Percentiles rank a stretch among this genome's conserved stretches.
Evolutionary conservation across 2,113 vertebrate genomes (phyloP).

Genomic region (Phrynocephalus versicolor): DNA sequence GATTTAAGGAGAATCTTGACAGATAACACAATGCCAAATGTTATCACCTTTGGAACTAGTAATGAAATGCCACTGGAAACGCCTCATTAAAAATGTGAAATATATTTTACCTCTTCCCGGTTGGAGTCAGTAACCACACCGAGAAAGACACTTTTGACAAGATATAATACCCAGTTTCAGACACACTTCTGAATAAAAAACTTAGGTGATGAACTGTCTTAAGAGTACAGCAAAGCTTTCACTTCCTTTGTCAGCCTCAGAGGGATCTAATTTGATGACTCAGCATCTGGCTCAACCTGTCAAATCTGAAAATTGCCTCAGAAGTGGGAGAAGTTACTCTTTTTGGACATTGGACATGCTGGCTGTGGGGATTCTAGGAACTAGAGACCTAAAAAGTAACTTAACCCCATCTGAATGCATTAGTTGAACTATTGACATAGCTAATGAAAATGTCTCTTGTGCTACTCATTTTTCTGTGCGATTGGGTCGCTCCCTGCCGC

Average conservation of each 20-base stretch:
- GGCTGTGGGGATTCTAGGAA: too few relatives aligned
- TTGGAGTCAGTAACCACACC: conserved; percentile 42
- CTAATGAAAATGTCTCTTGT: neutral
- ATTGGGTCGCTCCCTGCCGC: too few relatives aligned
- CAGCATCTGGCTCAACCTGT: neutral
- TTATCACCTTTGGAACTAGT: conserved; percentile 48
- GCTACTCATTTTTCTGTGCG: neutral
- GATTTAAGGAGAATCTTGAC: conserved; percentile 47
- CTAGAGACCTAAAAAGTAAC: too few relatives aligned
- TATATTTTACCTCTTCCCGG: conserved; percentile 35
- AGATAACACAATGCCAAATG: conserved; percentile 42
- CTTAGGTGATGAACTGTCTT: conserved; percentile 27
- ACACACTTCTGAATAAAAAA: conserved; percentile 45
- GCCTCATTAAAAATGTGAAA: conserved; percentile 57
- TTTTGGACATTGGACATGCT: neutral
- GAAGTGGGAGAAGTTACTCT: neutral
- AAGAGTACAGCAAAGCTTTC: neutral
- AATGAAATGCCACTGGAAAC: conserved; percentile 53
- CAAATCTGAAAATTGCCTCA: conserved; percentile 19
- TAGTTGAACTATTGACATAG: neutral
- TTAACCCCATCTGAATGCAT: neutral
- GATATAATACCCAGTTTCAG: conserved; percentile 43
- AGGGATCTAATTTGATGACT: neutral
- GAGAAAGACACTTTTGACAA: conserved; percentile 50
- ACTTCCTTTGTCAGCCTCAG: conserved; percentile 21